phyloP scores from a whole-genome alignment of 2,888 invertebrate species.

The Lasioglossum vierecki region DNA sequence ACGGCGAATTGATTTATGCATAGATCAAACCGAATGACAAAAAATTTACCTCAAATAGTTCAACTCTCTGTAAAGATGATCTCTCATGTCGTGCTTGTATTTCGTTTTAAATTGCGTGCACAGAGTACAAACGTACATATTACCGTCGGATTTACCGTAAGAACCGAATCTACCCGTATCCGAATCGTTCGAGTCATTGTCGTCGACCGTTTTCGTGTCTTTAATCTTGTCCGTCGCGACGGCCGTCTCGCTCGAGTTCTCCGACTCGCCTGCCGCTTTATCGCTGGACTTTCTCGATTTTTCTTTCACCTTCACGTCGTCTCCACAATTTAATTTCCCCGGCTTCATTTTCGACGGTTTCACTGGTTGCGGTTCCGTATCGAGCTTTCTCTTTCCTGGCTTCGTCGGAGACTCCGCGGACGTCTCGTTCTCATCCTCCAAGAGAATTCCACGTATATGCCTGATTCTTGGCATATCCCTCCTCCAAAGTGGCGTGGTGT shows the following conservation, averaged over 20 bases:
- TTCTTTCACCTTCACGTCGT: slow-evolving; percentile 67
- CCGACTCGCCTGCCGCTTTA: slow-evolving; percentile 45
- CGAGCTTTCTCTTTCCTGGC: slow-evolving; percentile 71
- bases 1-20: no score
- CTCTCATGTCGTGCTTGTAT: slow-evolving; percentile 86
- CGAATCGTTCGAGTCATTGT: slow-evolving; percentile 46
- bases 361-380: slow-evolving; percentile 59
- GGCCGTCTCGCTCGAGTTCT: not conserved
- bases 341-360: slow-evolving; percentile 71
- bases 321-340: slow-evolving; percentile 68
- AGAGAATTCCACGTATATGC: slow-evolving; percentile 87
- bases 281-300: slow-evolving; percentile 61
- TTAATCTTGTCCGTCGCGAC: slow-evolving; percentile 11
- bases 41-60: slow-evolving; percentile 87
- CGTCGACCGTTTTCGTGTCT: slow-evolving; percentile 29
- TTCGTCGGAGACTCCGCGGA: slow-evolving; percentile 53
- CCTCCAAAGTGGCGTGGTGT: slow-evolving; percentile 87
- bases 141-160: slow-evolving; percentile 85
- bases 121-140: slow-evolving; percentile 87
- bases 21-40: not conserved
- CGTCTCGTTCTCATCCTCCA: slow-evolving; percentile 85
- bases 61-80: slow-evolving; percentile 89
- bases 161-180: slow-evolving; percentile 75
- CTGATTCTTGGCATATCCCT: slow-evolving; percentile 86
- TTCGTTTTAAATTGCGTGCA: slow-evolving; percentile 87